These are phyloP conservation scores for Crypturellus tataupa DNA, from an alignment of 2,797 vertebrate genomes.

Conservation along the genomic window DNA sequence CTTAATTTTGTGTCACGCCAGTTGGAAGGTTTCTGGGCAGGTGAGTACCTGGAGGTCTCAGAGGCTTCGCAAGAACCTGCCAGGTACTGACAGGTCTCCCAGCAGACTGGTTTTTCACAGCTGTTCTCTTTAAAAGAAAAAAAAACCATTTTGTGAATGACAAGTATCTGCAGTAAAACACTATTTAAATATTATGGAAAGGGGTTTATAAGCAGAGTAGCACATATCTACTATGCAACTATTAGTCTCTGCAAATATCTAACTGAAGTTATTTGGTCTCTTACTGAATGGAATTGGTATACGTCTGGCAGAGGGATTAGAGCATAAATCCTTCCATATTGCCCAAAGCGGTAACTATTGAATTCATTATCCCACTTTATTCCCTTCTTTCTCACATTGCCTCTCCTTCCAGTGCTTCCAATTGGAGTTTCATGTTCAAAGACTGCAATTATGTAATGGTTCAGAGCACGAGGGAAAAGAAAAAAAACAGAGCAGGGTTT, in stretches of 20 bases:
- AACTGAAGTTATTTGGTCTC: not conserved
- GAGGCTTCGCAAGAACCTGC: not conserved
- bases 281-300: not conserved
- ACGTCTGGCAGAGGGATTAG: not conserved
- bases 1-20: too few species aligned
- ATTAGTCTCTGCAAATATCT: not conserved
- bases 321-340: not conserved
- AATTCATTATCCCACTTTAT: not conserved
- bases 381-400: not conserved
- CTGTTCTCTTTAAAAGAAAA: not conserved
- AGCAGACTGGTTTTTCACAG: rapidly evolving
- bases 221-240: not conserved
- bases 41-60: not conserved
- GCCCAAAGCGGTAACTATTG: not conserved
- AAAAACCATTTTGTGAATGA: not conserved
- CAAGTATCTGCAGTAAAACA: not conserved
- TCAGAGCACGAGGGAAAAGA: not conserved
- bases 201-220: not conserved
- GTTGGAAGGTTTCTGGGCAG: not conserved
- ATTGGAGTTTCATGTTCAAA: constrained; percentile 3
- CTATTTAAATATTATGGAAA: not conserved
- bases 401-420: not conserved
- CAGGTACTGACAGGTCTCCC: not conserved
- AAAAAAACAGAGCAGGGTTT: rapidly evolving
- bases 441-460: constrained; percentile 26